These are phyloP conservation scores for Pollenia amentaria DNA, from an alignment of 2,888 invertebrate species.

Conservation along the genomic window DNA sequence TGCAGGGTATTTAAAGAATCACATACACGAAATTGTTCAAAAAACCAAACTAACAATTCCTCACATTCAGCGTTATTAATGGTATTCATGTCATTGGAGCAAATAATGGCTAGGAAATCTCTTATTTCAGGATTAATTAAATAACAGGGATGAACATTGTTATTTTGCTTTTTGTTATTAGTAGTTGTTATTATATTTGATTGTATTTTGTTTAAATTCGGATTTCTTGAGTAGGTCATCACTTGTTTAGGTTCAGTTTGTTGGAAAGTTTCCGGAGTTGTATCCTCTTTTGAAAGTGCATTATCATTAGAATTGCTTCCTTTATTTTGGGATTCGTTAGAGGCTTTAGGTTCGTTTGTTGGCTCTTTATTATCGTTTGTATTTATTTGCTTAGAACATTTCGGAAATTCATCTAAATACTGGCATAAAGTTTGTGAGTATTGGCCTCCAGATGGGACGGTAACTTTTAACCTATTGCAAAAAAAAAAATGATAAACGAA, in stretches of 20 bases:
- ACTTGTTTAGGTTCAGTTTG: not conserved
- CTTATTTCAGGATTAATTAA: constrained; percentile 63
- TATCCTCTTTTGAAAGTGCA: not conserved
- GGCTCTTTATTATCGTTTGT: not conserved
- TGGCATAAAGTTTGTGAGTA: constrained; percentile 52
- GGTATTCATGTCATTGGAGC: constrained; percentile 20
- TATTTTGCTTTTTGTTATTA: constrained; percentile 8
- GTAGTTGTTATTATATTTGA: constrained; percentile 51
- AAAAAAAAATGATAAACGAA: not conserved
- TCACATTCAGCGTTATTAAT: constrained; percentile 50
- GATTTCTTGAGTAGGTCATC: not conserved
- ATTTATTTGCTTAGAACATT: constrained; percentile 28
- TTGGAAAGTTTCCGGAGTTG: too few relatives aligned
- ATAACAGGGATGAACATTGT: constrained; percentile 50
- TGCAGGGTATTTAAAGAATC: constrained; percentile 44
- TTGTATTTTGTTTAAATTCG: constrained; percentile 26
- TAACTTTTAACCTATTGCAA: constrained; percentile 52
- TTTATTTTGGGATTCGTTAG: not conserved
- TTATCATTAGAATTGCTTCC: not conserved
- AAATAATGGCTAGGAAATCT: constrained; percentile 56
- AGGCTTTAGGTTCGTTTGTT: not conserved
- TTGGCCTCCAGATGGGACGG: constrained; percentile 6
- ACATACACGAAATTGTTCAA: constrained; percentile 59
- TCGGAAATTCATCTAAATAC: constrained; percentile 69
- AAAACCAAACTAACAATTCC: constrained; percentile 64